Percentiles rank a stretch among this genome's conserved stretches.
Conservation (phyloP, 2,888 invertebrate genomes). For the Mylabris sibirica region DNA sequence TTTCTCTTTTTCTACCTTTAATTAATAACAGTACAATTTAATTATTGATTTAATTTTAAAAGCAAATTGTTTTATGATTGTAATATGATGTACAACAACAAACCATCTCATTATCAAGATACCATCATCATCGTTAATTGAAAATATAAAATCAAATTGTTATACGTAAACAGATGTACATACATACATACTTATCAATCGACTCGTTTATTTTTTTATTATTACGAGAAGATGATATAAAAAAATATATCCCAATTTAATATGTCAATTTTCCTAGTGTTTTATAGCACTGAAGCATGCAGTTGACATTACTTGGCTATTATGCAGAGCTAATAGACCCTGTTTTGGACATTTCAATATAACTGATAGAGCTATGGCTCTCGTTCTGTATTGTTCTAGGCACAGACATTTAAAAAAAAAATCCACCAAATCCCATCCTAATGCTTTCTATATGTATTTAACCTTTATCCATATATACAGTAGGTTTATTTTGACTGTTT, state of each 20-base stretch:
- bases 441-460: too few species aligned
- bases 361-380: constrained; percentile 49
- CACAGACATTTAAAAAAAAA: constrained; percentile 19
- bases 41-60: background rate
- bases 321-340: constrained; percentile 56
- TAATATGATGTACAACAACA: background rate
- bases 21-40: background rate
- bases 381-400: constrained; percentile 33
- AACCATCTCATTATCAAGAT: background rate
- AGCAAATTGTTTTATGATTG: background rate
- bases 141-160: background rate
- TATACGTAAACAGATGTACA: too few species aligned
- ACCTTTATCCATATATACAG: too few species aligned
- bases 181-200: background rate
- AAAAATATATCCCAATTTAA: constrained; percentile 36
- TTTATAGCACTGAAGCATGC: constrained; percentile 55
- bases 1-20: background rate
- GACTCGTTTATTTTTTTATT: background rate
- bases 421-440: background rate
- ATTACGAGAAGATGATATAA: background rate
- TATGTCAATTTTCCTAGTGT: constrained; percentile 52
- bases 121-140: background rate
- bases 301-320: constrained; percentile 56
- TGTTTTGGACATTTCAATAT: constrained; percentile 59
- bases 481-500: too few species aligned